Percentiles rank a stretch among this genome's conserved stretches.
Evolutionary conservation across 1,140 invertebrate species (phyloP).

Genomic region (Caenorhabditis inopinata): DNA sequence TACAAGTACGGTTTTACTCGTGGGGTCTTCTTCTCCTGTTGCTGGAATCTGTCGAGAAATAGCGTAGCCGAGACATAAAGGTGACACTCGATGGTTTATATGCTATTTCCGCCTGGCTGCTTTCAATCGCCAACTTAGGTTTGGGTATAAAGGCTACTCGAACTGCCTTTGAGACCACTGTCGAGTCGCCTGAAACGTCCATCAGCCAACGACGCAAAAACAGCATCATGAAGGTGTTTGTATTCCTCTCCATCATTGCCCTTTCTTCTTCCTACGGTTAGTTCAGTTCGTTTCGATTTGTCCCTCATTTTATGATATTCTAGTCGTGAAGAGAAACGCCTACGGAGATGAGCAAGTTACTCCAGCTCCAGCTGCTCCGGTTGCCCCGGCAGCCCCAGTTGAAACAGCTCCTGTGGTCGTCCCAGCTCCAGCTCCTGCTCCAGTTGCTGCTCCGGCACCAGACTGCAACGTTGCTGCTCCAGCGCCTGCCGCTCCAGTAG

Average conservation of each 20-base stretch:
- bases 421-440: not conserved
- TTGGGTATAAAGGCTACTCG: constrained; percentile 20
- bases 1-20: constrained; percentile 6
- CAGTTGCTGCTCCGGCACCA: constrained; percentile 6
- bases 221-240: constrained; percentile 21
- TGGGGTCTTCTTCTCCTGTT: too few species aligned
- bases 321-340: constrained; percentile 10
- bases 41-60: constrained; percentile 5
- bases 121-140: not conserved
- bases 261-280: constrained; percentile 18
- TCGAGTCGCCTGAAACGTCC: not conserved
- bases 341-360: constrained; percentile 24
- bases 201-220: constrained; percentile 1
- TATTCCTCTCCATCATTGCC: constrained; percentile 16
- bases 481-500: not conserved
- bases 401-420: not conserved
- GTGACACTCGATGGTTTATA: not conserved
- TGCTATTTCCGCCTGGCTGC: not conserved
- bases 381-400: not conserved
- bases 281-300: not conserved
- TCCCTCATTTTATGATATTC: not conserved
- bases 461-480: not conserved
- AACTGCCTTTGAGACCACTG: not conserved
- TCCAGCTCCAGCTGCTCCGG: constrained; percentile 11
- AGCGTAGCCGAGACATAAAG: not conserved